These are phyloP conservation scores for Clytia hemisphaerica DNA, from an alignment of 30 jellyfish, hydroid and myxozoan species.

Conservation along the genomic window DNA sequence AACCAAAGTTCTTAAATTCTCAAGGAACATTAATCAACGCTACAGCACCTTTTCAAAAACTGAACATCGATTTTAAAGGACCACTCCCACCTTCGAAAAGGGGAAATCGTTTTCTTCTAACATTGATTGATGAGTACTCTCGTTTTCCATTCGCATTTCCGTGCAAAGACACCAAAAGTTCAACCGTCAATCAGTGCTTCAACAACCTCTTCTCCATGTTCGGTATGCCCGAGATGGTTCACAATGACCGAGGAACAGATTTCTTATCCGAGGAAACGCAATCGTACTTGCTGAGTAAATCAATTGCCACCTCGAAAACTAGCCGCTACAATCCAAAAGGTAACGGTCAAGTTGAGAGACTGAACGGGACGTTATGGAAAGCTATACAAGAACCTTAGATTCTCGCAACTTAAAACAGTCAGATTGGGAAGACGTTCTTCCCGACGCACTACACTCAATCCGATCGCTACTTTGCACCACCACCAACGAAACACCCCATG, in stretches of 20 bases:
- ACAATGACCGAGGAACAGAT: slow-evolving; percentile 8
- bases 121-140: background rate
- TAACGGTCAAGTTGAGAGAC: slow-evolving; percentile 32
- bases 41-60: slow-evolving; percentile 7
- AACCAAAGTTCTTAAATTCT: background rate
- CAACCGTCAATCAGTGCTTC: background rate
- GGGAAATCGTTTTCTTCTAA: background rate
- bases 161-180: background rate
- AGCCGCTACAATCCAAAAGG: slow-evolving; percentile 35
- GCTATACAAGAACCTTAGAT: slow-evolving; percentile 41
- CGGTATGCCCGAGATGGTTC: no score
- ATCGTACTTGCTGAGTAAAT: no score
- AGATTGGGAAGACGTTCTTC: slow-evolving; percentile 56
- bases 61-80: slow-evolving; percentile 7
- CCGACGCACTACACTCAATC: slow-evolving; percentile 62
- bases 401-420: slow-evolving; percentile 30
- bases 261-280: no score
- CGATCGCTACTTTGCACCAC: slow-evolving; percentile 64
- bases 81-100: background rate
- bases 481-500: slow-evolving; percentile 70
- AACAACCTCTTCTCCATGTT: slow-evolving; percentile 2
- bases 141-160: slow-evolving; percentile 5
- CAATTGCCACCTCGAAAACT: slow-evolving; percentile 33
- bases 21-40: background rate
- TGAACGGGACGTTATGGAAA: slow-evolving; percentile 30